A percentile compares a stretch with the other conserved stretches of the same genome.
These are phyloP conservation scores for Hirtodrosophila trivittata DNA, from an alignment of 2,888 invertebrate species.

Conservation along the genomic window DNA sequence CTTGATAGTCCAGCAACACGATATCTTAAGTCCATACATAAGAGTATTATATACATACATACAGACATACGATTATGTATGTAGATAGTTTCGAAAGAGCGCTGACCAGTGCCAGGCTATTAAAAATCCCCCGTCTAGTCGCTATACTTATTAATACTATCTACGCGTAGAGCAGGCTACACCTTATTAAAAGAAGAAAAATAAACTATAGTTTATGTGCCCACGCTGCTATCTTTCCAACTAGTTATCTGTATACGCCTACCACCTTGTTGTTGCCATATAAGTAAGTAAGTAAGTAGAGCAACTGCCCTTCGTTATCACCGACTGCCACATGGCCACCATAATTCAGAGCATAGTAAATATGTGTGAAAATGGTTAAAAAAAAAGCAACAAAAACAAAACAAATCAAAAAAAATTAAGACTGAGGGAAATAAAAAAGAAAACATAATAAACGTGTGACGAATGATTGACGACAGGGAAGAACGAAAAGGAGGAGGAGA, in stretches of 20 bases:
- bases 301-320: constrained; percentile 60
- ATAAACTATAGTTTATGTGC: constrained; percentile 52
- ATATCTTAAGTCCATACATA: constrained; percentile 32
- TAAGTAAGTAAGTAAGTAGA: constrained; percentile 60
- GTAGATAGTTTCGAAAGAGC: not conserved
- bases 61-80: not conserved
- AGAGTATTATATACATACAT: constrained; percentile 16
- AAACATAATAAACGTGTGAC: constrained; percentile 49
- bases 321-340: constrained; percentile 10
- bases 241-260: constrained; percentile 45
- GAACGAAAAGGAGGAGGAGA: constrained; percentile 7
- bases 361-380: constrained; percentile 26
- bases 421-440: constrained; percentile 21
- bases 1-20: too few species aligned
- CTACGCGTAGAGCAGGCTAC: constrained; percentile 54
- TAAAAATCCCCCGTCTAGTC: constrained; percentile 36
- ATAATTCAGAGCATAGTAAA: constrained; percentile 39
- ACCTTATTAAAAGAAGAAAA: constrained; percentile 47
- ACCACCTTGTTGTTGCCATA: constrained; percentile 22
- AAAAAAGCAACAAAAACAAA: constrained; percentile 10
- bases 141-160: constrained; percentile 42
- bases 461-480: constrained; percentile 70
- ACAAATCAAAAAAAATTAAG: constrained; percentile 8
- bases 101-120: constrained; percentile 9
- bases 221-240: constrained; percentile 55